A percentile compares a stretch with the other conserved stretches of the same genome.
Evolutionary conservation across 2,113 vertebrate genomes (phyloP).

Genomic region (Sander vitreus): DNA sequence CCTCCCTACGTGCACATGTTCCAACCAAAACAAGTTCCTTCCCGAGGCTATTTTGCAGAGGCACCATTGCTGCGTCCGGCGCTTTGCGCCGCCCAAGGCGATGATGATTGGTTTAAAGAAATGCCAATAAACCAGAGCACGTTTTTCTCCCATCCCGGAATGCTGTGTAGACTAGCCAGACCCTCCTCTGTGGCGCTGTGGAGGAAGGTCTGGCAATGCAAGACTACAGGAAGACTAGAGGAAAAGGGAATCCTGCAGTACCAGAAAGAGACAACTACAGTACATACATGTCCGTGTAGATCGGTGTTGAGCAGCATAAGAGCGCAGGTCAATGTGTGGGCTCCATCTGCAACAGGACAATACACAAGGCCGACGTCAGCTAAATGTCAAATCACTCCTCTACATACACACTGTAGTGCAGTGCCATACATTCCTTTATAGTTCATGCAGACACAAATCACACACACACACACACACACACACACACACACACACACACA

Average conservation of each 20-base stretch:
- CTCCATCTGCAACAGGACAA: constrained; percentile 80
- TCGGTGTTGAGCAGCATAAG: constrained; percentile 88
- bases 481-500: neutral
- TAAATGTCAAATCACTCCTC: constrained; percentile 14
- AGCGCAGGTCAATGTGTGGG: constrained; percentile 86
- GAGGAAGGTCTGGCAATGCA: too few species aligned
- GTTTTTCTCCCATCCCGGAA: too few species aligned
- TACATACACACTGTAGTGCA: neutral
- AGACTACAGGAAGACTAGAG: neutral
- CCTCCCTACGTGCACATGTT: too few species aligned
- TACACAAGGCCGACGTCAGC: constrained; percentile 27
- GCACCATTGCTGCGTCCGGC: too few species aligned
- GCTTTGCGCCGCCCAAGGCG: too few species aligned
- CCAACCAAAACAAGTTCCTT: too few species aligned
- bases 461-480: neutral
- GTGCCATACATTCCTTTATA: neutral
- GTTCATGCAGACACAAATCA: neutral
- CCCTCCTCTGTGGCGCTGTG: too few species aligned
- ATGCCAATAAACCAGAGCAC: too few species aligned
- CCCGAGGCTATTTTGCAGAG: too few species aligned
- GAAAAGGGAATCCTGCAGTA: neutral
- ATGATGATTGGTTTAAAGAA: too few species aligned
- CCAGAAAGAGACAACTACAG: constrained; percentile 6
- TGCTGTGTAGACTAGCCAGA: too few species aligned
- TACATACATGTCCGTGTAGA: constrained; percentile 86